Conservation (phyloP, 1,140 invertebrate genomes). For the Belonocnema kinseyi region DNA sequence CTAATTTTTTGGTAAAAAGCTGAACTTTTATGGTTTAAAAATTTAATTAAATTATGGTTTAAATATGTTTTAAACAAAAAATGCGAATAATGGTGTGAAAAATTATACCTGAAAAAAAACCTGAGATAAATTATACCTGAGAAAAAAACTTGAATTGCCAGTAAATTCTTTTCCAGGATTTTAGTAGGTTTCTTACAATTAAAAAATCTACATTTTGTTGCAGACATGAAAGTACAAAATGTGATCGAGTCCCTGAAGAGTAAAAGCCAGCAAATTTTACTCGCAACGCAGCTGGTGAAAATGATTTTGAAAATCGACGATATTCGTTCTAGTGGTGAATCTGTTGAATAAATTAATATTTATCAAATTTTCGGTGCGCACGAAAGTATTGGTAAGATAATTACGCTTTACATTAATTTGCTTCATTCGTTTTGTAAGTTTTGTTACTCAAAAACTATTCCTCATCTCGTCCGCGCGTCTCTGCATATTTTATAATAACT, state of each 20-base stretch:
- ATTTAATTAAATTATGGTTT: no score
- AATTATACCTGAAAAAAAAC: no score
- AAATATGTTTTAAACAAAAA: no score
- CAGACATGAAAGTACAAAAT: conserved; percentile 97
- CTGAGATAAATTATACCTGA: no score
- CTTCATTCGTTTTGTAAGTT: not conserved
- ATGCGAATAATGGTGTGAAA: no score
- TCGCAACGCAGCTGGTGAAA: conserved; percentile 98
- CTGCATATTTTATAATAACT: conserved; percentile 23
- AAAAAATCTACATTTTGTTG: conserved; percentile 63
- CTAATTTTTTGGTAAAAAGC: no score
- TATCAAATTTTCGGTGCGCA: conserved; percentile 10
- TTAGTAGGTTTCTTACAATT: not conserved
- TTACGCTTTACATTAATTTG: conserved; percentile 6
- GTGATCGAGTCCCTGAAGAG: conserved; percentile 98
- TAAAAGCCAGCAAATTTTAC: conserved; percentile 97
- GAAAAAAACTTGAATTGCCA: no score
- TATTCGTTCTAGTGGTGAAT: conserved; percentile 87
- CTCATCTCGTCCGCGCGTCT: not conserved
- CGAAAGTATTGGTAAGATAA: conserved; percentile 9
- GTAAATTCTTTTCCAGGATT: no score
- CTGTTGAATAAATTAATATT: conserved; percentile 48
- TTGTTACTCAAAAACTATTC: not conserved
- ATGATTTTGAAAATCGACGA: conserved; percentile 99
- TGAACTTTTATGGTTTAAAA: no score